phyloP scores from a whole-genome alignment of 2,113 vertebrate species.

The Orcinus orca region DNA sequence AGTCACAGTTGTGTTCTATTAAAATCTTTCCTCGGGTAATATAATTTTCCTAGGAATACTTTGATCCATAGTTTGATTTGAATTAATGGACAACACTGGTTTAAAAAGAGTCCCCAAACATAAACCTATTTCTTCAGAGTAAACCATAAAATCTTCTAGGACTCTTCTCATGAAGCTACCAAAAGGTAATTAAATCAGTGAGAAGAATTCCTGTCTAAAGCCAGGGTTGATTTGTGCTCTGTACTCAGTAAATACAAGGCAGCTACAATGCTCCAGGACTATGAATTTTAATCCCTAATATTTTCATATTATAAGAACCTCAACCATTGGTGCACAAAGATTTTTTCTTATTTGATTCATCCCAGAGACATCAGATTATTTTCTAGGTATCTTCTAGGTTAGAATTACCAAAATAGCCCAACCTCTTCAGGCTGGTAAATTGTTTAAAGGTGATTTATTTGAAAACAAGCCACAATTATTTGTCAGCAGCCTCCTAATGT shows the following conservation, averaged over 20 bases:
- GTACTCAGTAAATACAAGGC: neutral
- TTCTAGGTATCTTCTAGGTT: neutral
- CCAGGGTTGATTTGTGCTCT: neutral
- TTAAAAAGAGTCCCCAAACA: neutral
- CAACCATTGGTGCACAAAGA: neutral
- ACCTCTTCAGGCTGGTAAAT: neutral
- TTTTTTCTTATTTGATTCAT: constrained; percentile 15
- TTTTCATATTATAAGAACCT: neutral
- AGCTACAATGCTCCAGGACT: neutral
- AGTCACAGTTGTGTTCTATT: neutral
- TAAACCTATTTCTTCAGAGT: neutral
- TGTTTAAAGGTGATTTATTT: neutral
- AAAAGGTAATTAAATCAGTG: constrained; percentile 18
- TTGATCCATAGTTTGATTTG: constrained; percentile 33
- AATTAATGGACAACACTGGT: neutral
- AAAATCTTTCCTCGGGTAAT: neutral
- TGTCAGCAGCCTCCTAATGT: neutral
- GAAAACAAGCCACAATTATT: neutral
- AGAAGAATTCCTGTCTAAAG: neutral
- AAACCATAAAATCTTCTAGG: neutral
- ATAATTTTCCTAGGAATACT: neutral
- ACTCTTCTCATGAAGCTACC: neutral
- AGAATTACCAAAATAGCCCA: neutral
- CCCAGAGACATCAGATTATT: neutral
- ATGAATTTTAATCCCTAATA: neutral